phyloP scores from a whole-genome alignment of 2,113 vertebrate species.

The Amphilophus citrinellus region DNA sequence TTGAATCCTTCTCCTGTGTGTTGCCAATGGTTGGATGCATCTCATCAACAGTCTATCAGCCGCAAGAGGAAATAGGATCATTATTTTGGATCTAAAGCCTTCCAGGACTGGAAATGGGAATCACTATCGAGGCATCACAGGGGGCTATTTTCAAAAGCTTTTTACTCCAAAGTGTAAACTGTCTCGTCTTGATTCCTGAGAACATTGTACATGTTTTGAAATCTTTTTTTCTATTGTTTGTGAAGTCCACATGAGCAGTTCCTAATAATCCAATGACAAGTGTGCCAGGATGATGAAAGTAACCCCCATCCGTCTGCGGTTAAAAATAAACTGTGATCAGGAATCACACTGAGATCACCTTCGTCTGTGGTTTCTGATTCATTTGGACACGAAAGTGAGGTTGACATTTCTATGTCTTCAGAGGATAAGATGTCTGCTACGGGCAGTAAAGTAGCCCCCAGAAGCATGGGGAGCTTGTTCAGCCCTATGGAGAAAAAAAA shows the following conservation, averaged over 20 bases:
- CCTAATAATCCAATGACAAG: conserved; percentile 17
- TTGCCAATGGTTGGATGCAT: conserved; percentile 49
- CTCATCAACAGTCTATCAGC: neutral
- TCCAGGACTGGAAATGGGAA: conserved; percentile 33
- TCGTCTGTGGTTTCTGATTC: conserved; percentile 71
- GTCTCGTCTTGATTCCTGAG: conserved; percentile 45
- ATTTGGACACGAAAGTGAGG: conserved; percentile 72
- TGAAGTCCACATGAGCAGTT: neutral
- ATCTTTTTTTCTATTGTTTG: neutral
- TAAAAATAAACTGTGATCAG: conserved; percentile 44
- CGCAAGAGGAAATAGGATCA: neutral
- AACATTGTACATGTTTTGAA: neutral
- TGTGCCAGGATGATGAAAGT: conserved; percentile 79
- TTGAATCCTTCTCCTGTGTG: neutral
- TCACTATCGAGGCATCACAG: conserved; percentile 64
- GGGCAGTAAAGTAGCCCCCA: conserved; percentile 84
- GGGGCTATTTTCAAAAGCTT: conserved; percentile 86
- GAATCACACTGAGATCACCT: conserved; percentile 75
- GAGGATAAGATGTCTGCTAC: conserved; percentile 82
- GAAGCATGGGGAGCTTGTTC: conserved; percentile 83
- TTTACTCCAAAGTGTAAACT: conserved; percentile 82
- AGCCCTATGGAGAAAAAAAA: conserved; percentile 82
- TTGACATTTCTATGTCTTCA: conserved; percentile 73
- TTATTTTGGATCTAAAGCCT: neutral
- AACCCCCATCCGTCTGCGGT: conserved; percentile 77